Percentiles rank a stretch among this genome's conserved stretches.
Evolutionary conservation across 2,113 vertebrate genomes (phyloP).

Genomic region (Candoia aspera): DNA sequence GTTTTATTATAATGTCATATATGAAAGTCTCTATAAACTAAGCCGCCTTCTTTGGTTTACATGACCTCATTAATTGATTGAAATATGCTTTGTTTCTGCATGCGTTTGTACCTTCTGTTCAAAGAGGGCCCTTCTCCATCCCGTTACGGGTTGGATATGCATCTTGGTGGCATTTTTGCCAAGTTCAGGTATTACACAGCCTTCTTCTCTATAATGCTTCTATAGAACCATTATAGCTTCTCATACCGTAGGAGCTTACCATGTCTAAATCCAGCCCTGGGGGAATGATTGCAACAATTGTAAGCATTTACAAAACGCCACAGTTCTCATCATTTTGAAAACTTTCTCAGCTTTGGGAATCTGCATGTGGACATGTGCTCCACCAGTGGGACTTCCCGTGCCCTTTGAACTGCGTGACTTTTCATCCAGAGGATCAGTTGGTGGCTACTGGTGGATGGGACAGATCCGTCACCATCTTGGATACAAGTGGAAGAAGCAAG

Average conservation of each 20-base stretch:
- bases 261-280: neutral
- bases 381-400: neutral
- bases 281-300: neutral
- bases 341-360: constrained; percentile 80
- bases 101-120: neutral
- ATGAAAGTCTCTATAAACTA: neutral
- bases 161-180: neutral
- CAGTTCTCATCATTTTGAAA: neutral
- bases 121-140: neutral
- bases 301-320: neutral
- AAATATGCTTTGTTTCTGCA: neutral
- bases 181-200: neutral
- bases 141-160: neutral
- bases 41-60: neutral
- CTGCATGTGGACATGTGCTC: constrained; percentile 60
- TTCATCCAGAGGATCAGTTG: constrained; percentile 77
- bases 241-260: neutral
- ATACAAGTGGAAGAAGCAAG: constrained; percentile 65
- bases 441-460: constrained; percentile 84
- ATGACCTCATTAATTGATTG: neutral
- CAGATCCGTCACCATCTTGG: constrained; percentile 74
- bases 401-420: constrained; percentile 77
- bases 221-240: neutral
- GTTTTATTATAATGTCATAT: neutral
- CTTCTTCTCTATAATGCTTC: neutral